Evolutionary conservation across 53 echinoderm and acorn worm genomes (phyloP).

Genomic region (Zoroaster sp.): DNA sequence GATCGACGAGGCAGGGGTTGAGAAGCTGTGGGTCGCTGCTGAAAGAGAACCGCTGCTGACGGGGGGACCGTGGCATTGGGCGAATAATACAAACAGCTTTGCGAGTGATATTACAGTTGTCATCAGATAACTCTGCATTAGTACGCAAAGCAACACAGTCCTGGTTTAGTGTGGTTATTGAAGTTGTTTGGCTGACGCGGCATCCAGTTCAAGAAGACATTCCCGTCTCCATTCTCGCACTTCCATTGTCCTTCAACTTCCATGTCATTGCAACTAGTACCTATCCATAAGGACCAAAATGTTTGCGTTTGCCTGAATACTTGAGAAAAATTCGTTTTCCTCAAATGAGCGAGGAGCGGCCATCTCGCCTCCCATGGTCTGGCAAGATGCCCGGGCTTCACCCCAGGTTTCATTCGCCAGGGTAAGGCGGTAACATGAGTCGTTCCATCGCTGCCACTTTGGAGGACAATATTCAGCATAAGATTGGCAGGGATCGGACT

Average conservation of each 20-base stretch:
- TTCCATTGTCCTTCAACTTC: not conserved
- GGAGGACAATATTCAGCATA: no score
- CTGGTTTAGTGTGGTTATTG: not conserved
- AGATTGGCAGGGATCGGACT: not conserved
- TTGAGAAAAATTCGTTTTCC: not conserved
- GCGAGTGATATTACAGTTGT: not conserved
- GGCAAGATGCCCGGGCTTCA: not conserved
- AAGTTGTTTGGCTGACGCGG: no score
- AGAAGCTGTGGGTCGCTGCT: not conserved
- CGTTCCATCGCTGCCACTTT: no score
- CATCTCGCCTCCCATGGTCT: not conserved
- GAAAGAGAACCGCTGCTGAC: not conserved
- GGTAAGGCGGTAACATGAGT: no score
- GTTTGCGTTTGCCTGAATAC: not conserved
- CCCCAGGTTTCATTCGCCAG: no score
- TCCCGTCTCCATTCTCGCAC: not conserved
- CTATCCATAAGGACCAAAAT: not conserved
- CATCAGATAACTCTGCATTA: not conserved
- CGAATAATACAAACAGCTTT: not conserved
- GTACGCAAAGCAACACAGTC: not conserved
- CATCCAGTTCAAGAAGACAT: not conserved
- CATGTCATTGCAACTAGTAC: not conserved
- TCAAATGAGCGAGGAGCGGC: not conserved
- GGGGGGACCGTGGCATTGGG: not conserved
- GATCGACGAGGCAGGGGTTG: conserved; percentile 10